Base-by-base conservation (phyloP, 2,113 vertebrate species). In the Indri indri region DNA sequence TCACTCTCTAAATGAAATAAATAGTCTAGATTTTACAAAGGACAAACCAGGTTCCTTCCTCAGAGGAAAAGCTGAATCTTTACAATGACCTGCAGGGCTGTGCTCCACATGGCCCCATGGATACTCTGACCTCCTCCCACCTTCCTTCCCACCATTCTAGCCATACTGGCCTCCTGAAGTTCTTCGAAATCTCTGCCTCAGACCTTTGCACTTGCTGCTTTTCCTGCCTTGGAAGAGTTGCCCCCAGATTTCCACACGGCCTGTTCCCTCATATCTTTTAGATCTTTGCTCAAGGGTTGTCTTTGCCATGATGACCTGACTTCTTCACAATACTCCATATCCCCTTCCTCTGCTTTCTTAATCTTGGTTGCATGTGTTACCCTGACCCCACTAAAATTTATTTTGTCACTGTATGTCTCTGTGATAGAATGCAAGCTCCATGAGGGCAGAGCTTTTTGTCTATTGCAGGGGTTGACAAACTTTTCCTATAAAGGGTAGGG, bases 1-100 rank as follows among this genome's bases (percentile, higher is more conserved):
- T 32, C 32, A 12, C 11, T 87, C 5, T 90, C 45, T 50, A 61
- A 54, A 63, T 37, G 18, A 94, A 82, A 82, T 79, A 12, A 90
- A 37, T 45, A 63, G 7, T 96, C 74, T 74, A 63, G 70, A 81
- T 57, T 80, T 88, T 37, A 45, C 34, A 95, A 61, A n/a, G 57
- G 84, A 40, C n/a, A 47, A 32, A 59, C 1, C 18, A 32, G 61
- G 23, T 5, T 16, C 47, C 30, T 71, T 16, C 57, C 16, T 73
- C 45, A 82, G 40, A 86, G 32, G 47, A 42, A 32, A 66, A 81
- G 40, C 16, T 13, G 16, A 90, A 37, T 70, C 61, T 42, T 45
- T 4, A 13, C 2, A 20, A 5, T 1, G 45, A 59, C 8, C 30
- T 30, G 8, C 22, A 57, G 2, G 32, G 2, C n/a, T 73, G 32